A percentile compares a stretch with the other conserved stretches of the same genome.
These are phyloP conservation scores for Cepaea nemoralis DNA, from an alignment of 1,140 invertebrate genomes.

Conservation along the genomic window DNA sequence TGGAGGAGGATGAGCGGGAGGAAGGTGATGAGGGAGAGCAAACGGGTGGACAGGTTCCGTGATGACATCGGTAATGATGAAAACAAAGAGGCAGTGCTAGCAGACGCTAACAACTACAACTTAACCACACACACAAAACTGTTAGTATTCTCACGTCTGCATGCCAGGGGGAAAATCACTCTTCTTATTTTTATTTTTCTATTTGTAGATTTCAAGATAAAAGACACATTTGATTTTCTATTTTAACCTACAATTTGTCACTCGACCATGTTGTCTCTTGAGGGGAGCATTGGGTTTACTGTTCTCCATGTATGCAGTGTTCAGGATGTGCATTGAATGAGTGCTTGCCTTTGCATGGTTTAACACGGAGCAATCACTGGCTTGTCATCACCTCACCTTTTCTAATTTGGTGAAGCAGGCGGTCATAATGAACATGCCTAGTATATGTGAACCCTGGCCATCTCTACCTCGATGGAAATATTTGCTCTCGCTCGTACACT, in stretches of 20 bases:
- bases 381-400: too few species aligned
- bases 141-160: neutral
- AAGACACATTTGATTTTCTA: neutral
- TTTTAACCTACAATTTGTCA: neutral
- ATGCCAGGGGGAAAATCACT: neutral
- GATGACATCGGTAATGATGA: neutral
- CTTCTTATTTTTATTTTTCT: neutral
- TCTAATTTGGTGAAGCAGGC: too few species aligned
- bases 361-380: too few species aligned
- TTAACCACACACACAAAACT: neutral
- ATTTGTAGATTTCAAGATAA: neutral
- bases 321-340: too few species aligned
- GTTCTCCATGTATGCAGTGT: too few species aligned
- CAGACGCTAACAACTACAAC: neutral
- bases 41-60: neutral
- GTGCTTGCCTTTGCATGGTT: too few species aligned
- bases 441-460: too few species aligned
- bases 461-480: too few species aligned
- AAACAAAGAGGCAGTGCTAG: neutral
- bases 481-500: too few species aligned
- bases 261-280: too few species aligned
- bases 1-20: constrained; percentile 7
- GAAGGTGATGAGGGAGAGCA: neutral
- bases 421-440: too few species aligned
- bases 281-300: too few species aligned